These are phyloP conservation scores for Chiloscyllium plagiosum DNA, from an alignment of 2,113 vertebrate species.

Conservation along the genomic window DNA sequence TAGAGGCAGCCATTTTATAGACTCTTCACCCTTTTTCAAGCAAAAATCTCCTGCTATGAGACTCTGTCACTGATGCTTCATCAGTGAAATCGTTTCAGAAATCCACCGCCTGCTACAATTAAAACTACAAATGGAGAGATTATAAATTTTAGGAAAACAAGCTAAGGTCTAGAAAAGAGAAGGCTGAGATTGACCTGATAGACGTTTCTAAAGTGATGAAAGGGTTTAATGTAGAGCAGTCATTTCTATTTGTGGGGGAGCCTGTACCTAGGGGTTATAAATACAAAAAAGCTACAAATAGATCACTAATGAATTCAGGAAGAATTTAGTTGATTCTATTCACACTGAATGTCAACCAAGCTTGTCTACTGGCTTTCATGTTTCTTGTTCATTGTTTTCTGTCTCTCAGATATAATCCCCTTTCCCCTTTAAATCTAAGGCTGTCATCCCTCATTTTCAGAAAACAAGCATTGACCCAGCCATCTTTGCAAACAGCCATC, in stretches of 20 bases:
- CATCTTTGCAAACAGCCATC: no score
- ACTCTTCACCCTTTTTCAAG: neutral
- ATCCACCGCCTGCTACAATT: no score
- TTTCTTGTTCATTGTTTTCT: no score
- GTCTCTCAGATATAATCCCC: no score
- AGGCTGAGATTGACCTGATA: neutral
- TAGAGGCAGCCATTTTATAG: neutral
- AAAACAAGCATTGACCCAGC: no score
- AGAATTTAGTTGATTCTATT: neutral
- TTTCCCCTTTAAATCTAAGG: no score
- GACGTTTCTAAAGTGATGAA: neutral
- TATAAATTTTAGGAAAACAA: neutral
- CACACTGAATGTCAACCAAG: no score
- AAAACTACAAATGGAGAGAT: neutral
- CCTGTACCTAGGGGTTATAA: no score
- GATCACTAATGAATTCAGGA: neutral
- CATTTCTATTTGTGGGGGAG: neutral
- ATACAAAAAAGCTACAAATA: neutral
- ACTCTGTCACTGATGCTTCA: neutral
- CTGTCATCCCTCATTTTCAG: no score
- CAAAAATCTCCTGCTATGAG: neutral
- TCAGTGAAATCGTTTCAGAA: neutral
- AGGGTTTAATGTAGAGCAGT: neutral
- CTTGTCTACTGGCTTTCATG: no score
- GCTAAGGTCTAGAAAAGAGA: neutral